phyloP scores from a whole-genome alignment of 2,113 vertebrate species.

The Chaetodon auriga region DNA sequence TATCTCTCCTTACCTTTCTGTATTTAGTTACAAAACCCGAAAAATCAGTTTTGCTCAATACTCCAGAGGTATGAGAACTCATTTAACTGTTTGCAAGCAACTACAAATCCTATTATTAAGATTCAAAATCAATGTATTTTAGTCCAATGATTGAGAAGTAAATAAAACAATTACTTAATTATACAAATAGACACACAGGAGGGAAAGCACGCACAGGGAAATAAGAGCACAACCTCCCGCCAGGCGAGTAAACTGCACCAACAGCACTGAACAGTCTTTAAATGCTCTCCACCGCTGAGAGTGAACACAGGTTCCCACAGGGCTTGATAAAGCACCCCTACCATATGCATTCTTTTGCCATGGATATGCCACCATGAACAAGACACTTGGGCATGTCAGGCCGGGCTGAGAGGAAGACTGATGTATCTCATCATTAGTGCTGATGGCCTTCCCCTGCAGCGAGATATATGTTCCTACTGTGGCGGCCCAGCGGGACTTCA shows the following conservation, averaged over 20 bases:
- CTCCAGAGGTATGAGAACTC: slow-evolving; percentile 1
- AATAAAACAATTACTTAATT: slow-evolving; percentile 31
- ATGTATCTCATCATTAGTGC: slow-evolving; percentile 74
- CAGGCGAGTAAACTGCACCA: slow-evolving; percentile 65
- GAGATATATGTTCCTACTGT: slow-evolving; percentile 75
- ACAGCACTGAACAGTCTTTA: slow-evolving; percentile 70
- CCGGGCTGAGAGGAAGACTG: slow-evolving; percentile 73
- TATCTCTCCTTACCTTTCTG: slow-evolving; percentile 23
- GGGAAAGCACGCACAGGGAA: slow-evolving; percentile 17
- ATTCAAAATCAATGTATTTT: slow-evolving; percentile 6
- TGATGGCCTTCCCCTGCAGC: slow-evolving; percentile 61
- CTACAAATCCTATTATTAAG: slow-evolving; percentile 13
- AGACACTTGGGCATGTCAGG: slow-evolving; percentile 76
- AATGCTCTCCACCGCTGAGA: slow-evolving; percentile 72
- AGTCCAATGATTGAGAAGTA: not conserved
- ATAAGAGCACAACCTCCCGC: slow-evolving; percentile 72
- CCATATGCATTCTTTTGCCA: slow-evolving; percentile 72
- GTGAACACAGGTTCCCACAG: slow-evolving; percentile 80
- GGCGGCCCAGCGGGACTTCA: slow-evolving; percentile 74
- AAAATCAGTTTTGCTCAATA: slow-evolving; percentile 35
- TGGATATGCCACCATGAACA: slow-evolving; percentile 79
- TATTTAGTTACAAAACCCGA: slow-evolving; percentile 48
- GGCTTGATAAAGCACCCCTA: slow-evolving; percentile 79
- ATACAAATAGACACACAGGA: slow-evolving; percentile 29
- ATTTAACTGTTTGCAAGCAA: slow-evolving; percentile 13